Percentiles rank a stretch among this genome's conserved stretches.
Conservation (phyloP, 2,113 vertebrate genomes). For the Sebastes schlegelii region DNA sequence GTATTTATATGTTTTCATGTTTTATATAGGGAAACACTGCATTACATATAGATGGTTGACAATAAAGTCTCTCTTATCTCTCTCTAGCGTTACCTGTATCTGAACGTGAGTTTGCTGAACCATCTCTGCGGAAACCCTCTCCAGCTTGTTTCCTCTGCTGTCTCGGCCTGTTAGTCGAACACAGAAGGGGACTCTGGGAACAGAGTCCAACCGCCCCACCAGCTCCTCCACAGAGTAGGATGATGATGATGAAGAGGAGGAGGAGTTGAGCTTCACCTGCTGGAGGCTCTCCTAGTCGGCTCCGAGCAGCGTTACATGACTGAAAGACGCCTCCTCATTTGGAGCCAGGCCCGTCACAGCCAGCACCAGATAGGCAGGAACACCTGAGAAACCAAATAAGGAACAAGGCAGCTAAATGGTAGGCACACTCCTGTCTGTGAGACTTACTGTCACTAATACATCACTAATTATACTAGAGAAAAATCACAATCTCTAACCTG, state of each 20-base stretch:
- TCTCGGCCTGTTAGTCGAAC: constrained; percentile 79
- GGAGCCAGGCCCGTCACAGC: constrained; percentile 74
- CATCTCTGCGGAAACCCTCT: constrained; percentile 82
- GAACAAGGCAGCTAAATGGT: too few relatives aligned
- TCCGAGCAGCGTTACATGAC: constrained; percentile 79
- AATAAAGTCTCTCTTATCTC: background rate
- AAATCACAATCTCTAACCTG: too few relatives aligned
- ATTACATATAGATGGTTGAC: too few relatives aligned
- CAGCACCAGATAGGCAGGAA: constrained; percentile 80
- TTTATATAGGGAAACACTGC: too few relatives aligned
- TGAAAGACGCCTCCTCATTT: constrained; percentile 72
- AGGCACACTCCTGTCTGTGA: too few relatives aligned
- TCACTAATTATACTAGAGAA: too few relatives aligned
- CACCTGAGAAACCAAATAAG: constrained; percentile 59
- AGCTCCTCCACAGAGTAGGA: constrained; percentile 70
- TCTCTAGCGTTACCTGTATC: constrained; percentile 73
- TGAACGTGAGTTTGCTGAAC: constrained; percentile 81
- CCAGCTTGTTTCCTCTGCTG: constrained; percentile 73
- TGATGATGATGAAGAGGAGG: constrained; percentile 47
- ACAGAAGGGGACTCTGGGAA: constrained; percentile 80
- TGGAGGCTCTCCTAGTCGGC: constrained; percentile 74
- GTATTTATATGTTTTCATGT: too few relatives aligned
- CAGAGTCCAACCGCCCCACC: constrained; percentile 75
- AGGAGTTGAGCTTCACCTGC: constrained; percentile 76
- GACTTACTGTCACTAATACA: too few relatives aligned